These are phyloP conservation scores for Enteromius paludinosus DNA, from an alignment of 2,797 vertebrate genomes.

Conservation along the genomic window DNA sequence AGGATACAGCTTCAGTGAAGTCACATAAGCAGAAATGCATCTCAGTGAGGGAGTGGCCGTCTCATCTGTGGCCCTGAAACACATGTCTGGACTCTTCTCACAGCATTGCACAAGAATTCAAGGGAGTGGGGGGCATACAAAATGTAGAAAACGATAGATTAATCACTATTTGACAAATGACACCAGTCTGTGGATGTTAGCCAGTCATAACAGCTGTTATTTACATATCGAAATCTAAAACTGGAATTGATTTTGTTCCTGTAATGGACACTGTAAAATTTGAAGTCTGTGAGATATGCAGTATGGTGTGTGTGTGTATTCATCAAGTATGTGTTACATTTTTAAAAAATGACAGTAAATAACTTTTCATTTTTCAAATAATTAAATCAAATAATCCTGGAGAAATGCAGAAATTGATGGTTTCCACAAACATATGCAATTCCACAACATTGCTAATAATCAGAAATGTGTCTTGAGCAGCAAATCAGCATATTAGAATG, in stretches of 20 bases:
- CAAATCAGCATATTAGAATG: too few relatives aligned
- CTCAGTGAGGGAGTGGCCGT: background rate
- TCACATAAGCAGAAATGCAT: background rate
- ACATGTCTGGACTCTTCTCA: background rate
- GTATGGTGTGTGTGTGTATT: background rate
- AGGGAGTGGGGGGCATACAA: background rate
- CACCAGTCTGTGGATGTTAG: background rate
- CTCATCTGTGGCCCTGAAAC: background rate
- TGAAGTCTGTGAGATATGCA: background rate
- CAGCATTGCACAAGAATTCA: background rate
- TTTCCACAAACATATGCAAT: too few relatives aligned
- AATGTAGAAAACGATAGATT: background rate
- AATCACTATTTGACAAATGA: background rate
- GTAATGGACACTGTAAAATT: background rate
- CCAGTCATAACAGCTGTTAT: background rate
- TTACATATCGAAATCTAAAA: background rate
- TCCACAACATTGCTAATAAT: too few relatives aligned
- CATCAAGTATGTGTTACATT: background rate
- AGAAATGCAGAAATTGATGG: too few relatives aligned
- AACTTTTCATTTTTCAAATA: too few relatives aligned
- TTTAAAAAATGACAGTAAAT: background rate
- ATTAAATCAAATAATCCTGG: too few relatives aligned
- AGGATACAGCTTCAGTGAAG: constrained; percentile 8
- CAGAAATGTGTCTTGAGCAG: too few relatives aligned
- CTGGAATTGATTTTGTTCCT: background rate